Evolutionary conservation across 2,888 invertebrate genomes (phyloP).

Genomic region (Onchidella celtica): DNA sequence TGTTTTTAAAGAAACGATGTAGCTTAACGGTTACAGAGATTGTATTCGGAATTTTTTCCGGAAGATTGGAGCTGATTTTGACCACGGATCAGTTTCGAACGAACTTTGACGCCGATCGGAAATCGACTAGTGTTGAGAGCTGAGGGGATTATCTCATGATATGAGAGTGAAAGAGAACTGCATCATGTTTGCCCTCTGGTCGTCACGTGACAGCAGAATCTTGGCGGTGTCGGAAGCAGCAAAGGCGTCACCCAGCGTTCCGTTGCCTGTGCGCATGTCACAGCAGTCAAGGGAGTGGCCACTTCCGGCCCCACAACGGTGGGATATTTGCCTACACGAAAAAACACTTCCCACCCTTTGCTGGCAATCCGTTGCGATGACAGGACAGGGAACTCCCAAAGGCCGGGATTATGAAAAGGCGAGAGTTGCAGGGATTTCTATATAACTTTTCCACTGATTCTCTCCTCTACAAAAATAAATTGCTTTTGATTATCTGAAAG

Average conservation of each 20-base stretch:
- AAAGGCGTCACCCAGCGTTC: slow-evolving; percentile 8
- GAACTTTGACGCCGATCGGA: not conserved
- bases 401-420: slow-evolving; percentile 4
- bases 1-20: too few relatives aligned
- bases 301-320: slow-evolving; percentile 27
- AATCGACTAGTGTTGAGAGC: not conserved
- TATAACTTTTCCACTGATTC: slow-evolving; percentile 31
- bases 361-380: not conserved
- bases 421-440: slow-evolving; percentile 15
- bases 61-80: too few relatives aligned
- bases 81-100: too few relatives aligned
- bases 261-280: slow-evolving; percentile 41
- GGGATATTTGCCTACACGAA: slow-evolving; percentile 45
- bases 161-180: not conserved
- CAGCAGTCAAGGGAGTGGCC: not conserved
- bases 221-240: slow-evolving; percentile 26
- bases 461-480: not conserved
- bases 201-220: slow-evolving; percentile 6
- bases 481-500: not conserved
- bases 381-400: not conserved
- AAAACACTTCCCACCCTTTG: slow-evolving; percentile 33
- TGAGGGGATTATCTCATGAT: slow-evolving; percentile 15
- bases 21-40: too few relatives aligned
- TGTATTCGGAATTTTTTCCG: too few relatives aligned
- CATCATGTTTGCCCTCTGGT: not conserved